Evolutionary conservation across 1,140 invertebrate species (phyloP).

Genomic region (Aphelenchoides besseyi): DNA sequence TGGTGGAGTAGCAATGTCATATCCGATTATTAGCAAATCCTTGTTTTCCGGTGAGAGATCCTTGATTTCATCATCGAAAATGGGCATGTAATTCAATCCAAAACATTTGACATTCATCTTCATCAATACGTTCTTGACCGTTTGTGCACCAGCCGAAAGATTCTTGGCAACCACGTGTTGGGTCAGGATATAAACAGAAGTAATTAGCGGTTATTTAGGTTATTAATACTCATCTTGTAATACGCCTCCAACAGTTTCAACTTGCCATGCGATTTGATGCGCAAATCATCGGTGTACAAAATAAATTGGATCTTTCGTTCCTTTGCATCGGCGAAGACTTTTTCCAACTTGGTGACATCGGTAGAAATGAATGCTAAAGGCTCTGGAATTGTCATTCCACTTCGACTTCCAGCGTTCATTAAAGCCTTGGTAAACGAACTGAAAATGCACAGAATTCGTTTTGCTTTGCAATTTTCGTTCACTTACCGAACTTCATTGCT

Average conservation of each 20-base stretch:
- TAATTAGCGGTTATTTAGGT: background rate
- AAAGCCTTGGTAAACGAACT: background rate
- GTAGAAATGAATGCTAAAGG: background rate
- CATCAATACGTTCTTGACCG: constrained; percentile 33
- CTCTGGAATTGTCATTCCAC: background rate
- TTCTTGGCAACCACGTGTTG: background rate
- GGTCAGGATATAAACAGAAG: background rate
- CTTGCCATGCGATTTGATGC: constrained; percentile 9
- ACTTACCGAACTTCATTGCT: background rate
- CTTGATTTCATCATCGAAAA: constrained; percentile 28
- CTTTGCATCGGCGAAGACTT: background rate
- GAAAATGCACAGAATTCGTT: too few species aligned
- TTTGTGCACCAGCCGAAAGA: background rate
- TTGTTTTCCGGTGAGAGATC: constrained; percentile 14
- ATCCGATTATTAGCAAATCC: constrained; percentile 38
- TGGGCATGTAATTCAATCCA: constrained; percentile 33
- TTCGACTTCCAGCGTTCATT: background rate
- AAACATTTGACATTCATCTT: constrained; percentile 39
- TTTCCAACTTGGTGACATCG: background rate
- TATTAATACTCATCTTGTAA: background rate
- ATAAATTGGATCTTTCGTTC: constrained; percentile 2
- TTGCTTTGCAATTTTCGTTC: too few species aligned
- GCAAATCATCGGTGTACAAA: background rate
- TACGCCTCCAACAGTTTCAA: constrained; percentile 6
- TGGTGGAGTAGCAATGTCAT: constrained; percentile 41